Evolutionary conservation across 2,797 vertebrate species (phyloP).

Genomic region (Antennarius maculatus): DNA sequence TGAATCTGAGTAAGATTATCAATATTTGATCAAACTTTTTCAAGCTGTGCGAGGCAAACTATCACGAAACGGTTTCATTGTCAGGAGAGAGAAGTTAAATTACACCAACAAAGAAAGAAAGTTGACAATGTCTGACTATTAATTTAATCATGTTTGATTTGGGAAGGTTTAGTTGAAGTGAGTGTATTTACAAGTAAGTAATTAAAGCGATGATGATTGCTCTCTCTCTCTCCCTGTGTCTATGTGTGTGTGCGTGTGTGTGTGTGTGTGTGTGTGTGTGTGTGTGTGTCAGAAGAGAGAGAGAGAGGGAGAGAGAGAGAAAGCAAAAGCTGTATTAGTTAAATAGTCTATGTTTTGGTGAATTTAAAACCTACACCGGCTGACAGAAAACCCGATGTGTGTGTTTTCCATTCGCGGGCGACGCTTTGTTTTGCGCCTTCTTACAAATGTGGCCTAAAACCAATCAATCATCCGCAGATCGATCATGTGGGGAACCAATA

Average conservation of each 20-base stretch:
- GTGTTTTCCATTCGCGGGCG: slow-evolving; percentile 32
- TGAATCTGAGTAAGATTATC: slow-evolving; percentile 39
- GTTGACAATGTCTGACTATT: background rate
- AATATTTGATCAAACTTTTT: slow-evolving; percentile 57
- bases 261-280: background rate
- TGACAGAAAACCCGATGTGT: slow-evolving; percentile 31
- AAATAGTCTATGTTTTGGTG: slow-evolving; percentile 31
- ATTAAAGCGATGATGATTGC: slow-evolving; percentile 28
- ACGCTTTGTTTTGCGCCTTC: slow-evolving; percentile 65
- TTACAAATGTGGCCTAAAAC: slow-evolving; percentile 82
- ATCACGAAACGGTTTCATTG: slow-evolving; percentile 8
- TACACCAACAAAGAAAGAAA: slow-evolving; percentile 8
- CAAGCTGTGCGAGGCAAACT: background rate
- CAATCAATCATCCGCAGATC: slow-evolving; percentile 89
- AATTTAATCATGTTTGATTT: slow-evolving; percentile 13
- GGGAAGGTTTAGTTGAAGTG: slow-evolving; percentile 27
- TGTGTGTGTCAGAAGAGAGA: background rate
- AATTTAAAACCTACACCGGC: slow-evolving; percentile 8
- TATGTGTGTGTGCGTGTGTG: slow-evolving; percentile 7
- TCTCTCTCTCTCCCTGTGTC: background rate
- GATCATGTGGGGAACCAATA: slow-evolving; percentile 88
- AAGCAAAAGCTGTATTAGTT: slow-evolving; percentile 1
- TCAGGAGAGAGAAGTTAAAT: slow-evolving; percentile 2
- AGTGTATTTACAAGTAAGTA: slow-evolving; percentile 20
- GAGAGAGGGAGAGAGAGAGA: background rate